phyloP scores from a whole-genome alignment of 2,888 invertebrate genomes.

The Celastrina argiolus region DNA sequence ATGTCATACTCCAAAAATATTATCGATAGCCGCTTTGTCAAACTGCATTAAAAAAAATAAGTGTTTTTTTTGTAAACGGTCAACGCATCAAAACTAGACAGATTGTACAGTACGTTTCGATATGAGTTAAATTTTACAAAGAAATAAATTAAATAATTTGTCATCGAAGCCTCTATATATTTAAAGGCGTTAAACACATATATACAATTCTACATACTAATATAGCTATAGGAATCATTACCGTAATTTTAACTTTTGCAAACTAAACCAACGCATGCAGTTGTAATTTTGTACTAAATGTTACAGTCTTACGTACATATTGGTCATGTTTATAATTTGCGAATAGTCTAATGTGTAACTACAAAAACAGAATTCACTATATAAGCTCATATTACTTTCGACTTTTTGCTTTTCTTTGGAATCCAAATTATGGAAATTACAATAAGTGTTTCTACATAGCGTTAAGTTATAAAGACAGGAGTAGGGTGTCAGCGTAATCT shows the following conservation, averaged over 20 bases:
- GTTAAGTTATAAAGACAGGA: no score
- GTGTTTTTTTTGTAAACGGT: not conserved
- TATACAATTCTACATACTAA: conserved; percentile 12
- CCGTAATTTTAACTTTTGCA: conserved; percentile 11
- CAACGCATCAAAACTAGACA: not conserved
- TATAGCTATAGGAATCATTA: conserved; percentile 21
- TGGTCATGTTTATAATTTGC: conserved; percentile 10
- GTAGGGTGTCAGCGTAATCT: not conserved
- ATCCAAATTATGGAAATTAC: not conserved
- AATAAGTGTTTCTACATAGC: no score
- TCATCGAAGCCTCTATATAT: conserved; percentile 11
- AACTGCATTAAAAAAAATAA: not conserved
- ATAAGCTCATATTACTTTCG: not conserved
- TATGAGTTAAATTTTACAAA: conserved; percentile 1
- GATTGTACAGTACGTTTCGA: not conserved
- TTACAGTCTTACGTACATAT: conserved; percentile 24
- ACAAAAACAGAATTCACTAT: not conserved
- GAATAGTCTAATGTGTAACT: not conserved
- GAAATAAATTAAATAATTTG: conserved; percentile 14
- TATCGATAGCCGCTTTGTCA: no score
- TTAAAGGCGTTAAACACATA: conserved; percentile 13
- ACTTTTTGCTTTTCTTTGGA: not conserved
- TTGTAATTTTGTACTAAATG: conserved; percentile 64
- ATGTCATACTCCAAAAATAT: no score
- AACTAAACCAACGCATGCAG: conserved; percentile 16